Evolutionary conservation across 2,113 vertebrate genomes (phyloP), one percentile per base, ranked within the genome.

Genomic region (Macroglossus sobrinus): DNA sequence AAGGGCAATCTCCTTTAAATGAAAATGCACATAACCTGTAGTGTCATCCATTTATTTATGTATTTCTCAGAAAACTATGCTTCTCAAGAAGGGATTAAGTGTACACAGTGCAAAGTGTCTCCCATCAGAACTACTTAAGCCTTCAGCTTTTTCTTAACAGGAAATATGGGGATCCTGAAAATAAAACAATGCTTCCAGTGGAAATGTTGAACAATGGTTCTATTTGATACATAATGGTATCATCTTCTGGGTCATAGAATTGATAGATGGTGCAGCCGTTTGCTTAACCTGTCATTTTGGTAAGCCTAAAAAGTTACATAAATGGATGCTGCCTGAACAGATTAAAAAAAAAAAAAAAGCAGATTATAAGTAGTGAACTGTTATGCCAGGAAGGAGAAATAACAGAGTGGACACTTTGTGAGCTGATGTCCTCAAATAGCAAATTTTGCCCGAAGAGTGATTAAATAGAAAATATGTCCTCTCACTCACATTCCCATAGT

Each of bases 1-100:
- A 94, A 91, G 89, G 33, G 7, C 47, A 91, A 95, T 94, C 10
- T 72, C 94, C 84, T 61, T 95, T 55, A 96, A 97, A 89, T 93
- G 66, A 95, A 97, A 96, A 91, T 55, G n/a, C 57, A 95, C 19
- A 78, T 24, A 86, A 85, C 28, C 40, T 66, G 35, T 45, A 57
- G 61, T 93, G 72, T 78, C 81, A 92, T 82, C 43, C 35, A 19
- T 64, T 78, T 80, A 59, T 71, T 92, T 95, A 76, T 78, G 14
- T 85, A 55, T 93, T 88, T 97, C 66, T 95, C 81, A 86, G 63
- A 94, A 84, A 76, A 94, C 11, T 35, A 59, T 43, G n/a, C 26
- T 75, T 43, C 50, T 91, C 68, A 82, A 55, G 84, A 30, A 93
- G n/a, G 55, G 76, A 94, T 79, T 91, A 82, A 61, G 76, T 61